Evolutionary conservation across 1,140 invertebrate genomes (phyloP).

Genomic region (Brachionus koreanus): DNA sequence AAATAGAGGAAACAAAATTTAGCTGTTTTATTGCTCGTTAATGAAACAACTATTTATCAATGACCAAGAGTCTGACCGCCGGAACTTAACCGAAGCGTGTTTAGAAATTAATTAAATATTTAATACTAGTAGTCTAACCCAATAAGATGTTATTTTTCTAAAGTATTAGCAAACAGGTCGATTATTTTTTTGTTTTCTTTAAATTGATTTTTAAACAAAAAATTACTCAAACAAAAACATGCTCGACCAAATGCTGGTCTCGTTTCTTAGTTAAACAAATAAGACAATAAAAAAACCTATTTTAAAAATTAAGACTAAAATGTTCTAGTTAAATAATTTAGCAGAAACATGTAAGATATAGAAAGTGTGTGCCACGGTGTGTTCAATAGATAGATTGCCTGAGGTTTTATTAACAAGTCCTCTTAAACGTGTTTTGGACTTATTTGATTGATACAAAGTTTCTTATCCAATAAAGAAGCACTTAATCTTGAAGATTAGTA

Average conservation of each 20-base stretch:
- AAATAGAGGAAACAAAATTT: neutral
- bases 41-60: neutral
- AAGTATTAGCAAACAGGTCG: slow-evolving; percentile 14
- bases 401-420: neutral
- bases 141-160: neutral
- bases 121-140: neutral
- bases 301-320: too few species aligned
- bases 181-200: neutral
- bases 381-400: neutral
- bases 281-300: too few species aligned
- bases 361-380: neutral
- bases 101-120: slow-evolving; percentile 32
- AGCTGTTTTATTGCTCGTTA: slow-evolving; percentile 3
- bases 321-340: too few species aligned
- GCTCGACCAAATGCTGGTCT: neutral
- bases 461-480: slow-evolving; percentile 17
- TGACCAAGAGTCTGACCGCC: slow-evolving; percentile 8
- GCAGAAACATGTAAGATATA: neutral
- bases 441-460: neutral
- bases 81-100: slow-evolving; percentile 4
- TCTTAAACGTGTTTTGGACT: neutral
- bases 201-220: neutral
- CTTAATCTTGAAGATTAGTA: neutral
- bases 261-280: neutral
- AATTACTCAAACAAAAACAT: neutral